phyloP scores from a whole-genome alignment of 1,140 invertebrate species.

The Melanaphis sacchari region DNA sequence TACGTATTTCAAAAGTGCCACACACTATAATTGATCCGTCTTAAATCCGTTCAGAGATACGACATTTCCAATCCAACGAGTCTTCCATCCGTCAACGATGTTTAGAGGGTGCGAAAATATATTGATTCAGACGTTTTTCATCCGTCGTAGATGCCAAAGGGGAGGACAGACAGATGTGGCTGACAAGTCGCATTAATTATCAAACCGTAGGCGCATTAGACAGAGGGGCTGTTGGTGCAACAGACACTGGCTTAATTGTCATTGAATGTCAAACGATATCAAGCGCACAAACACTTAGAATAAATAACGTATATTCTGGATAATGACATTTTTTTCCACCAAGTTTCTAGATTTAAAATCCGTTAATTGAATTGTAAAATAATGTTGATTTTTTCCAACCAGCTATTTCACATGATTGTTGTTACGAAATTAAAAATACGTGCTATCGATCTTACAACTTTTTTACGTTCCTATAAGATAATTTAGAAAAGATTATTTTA shows the following conservation, averaged over 20 bases:
- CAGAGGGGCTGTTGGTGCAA: slow-evolving; percentile 23
- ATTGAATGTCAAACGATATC: slow-evolving; percentile 52
- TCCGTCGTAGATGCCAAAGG: not conserved
- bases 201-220: slow-evolving; percentile 24
- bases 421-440: not conserved
- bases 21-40: slow-evolving; percentile 38
- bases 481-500: not conserved
- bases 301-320: slow-evolving; percentile 25
- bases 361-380: not conserved
- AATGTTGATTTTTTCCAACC: not conserved
- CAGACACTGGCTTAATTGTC: slow-evolving; percentile 51
- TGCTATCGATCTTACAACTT: not conserved
- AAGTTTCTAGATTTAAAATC: not conserved
- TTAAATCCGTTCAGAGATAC: slow-evolving; percentile 24
- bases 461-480: not conserved
- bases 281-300: not conserved
- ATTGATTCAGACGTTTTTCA: slow-evolving; percentile 53
- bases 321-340: not conserved
- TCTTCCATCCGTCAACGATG: slow-evolving; percentile 37
- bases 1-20: not conserved
- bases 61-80: slow-evolving; percentile 35
- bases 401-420: too few relatives aligned
- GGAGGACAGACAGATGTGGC: slow-evolving; percentile 51
- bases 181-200: slow-evolving; percentile 57
- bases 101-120: slow-evolving; percentile 43